phyloP scores from a whole-genome alignment of 2,113 vertebrate genomes.

The Electrona antarctica region DNA sequence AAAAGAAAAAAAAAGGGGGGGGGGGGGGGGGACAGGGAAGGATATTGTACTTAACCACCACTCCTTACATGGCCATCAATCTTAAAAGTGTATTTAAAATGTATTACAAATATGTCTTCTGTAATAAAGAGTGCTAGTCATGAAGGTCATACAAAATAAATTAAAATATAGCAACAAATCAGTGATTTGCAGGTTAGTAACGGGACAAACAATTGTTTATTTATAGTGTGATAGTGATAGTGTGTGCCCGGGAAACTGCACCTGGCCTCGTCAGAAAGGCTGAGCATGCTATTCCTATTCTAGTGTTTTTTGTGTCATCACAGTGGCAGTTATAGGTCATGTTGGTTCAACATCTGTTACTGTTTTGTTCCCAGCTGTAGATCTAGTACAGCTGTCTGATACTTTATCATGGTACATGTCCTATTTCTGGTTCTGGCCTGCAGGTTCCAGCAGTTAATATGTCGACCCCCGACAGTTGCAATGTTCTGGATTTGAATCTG shows the following conservation, averaged over 20 bases:
- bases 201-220: too few relatives aligned
- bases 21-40: slow-evolving; percentile 24
- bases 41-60: slow-evolving; percentile 45
- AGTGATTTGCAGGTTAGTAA: neutral
- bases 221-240: too few relatives aligned
- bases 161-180: slow-evolving; percentile 4
- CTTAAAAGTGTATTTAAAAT: slow-evolving; percentile 1
- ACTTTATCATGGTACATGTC: neutral
- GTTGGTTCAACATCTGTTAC: neutral
- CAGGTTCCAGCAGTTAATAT: too few relatives aligned
- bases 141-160: slow-evolving; percentile 10
- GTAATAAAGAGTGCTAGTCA: slow-evolving; percentile 17
- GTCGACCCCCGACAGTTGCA: neutral
- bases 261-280: too few relatives aligned
- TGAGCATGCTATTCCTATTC: too few relatives aligned
- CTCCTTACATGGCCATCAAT: neutral
- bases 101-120: neutral
- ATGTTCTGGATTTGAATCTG: neutral
- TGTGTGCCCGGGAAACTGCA: too few relatives aligned
- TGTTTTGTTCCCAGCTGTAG: neutral
- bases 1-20: slow-evolving; percentile 23
- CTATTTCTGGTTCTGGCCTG: neutral
- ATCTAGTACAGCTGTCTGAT: neutral
- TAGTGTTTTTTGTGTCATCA: too few relatives aligned
- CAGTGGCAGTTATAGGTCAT: too few relatives aligned